phyloP scores from a whole-genome alignment of 2,888 invertebrate genomes.

The Danaus chrysippus region DNA sequence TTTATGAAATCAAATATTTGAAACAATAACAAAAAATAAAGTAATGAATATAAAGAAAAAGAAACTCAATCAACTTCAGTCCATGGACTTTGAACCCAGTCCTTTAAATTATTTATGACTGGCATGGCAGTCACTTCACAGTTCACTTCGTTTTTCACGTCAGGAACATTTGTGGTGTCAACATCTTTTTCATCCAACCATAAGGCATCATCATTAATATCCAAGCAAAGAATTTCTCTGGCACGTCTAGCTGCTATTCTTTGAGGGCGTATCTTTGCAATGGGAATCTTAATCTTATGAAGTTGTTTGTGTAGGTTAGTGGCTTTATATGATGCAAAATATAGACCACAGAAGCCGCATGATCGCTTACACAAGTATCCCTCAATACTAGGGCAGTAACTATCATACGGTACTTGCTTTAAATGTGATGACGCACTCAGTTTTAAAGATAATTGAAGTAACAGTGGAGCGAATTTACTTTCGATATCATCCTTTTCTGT shows the following conservation, averaged over 20 bases:
- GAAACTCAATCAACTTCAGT: too few species aligned
- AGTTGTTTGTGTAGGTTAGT: slow-evolving; percentile 32
- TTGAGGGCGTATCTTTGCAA: slow-evolving; percentile 31
- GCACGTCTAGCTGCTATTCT: slow-evolving; percentile 30
- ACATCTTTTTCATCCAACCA: too few species aligned
- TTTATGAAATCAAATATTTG: too few species aligned
- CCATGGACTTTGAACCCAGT: too few species aligned
- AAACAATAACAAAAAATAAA: too few species aligned
- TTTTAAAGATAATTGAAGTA: slow-evolving; percentile 23
- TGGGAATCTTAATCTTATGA: slow-evolving; percentile 26
- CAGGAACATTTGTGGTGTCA: too few species aligned
- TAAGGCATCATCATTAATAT: too few species aligned
- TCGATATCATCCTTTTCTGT: slow-evolving; percentile 28
- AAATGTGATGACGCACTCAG: slow-evolving; percentile 28
- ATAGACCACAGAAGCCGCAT: slow-evolving; percentile 27
- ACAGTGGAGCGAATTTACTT: slow-evolving; percentile 25
- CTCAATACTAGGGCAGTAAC: neutral
- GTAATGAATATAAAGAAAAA: too few species aligned
- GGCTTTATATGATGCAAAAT: slow-evolving; percentile 32
- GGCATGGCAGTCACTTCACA: too few species aligned
- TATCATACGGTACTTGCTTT: slow-evolving; percentile 21
- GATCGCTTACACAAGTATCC: neutral
- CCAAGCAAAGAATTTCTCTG: slow-evolving; percentile 31
- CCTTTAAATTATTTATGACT: too few species aligned
- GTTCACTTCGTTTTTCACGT: too few species aligned